phyloP scores from a whole-genome alignment of 2,888 invertebrate genomes.

The Ectemnius continuus region DNA sequence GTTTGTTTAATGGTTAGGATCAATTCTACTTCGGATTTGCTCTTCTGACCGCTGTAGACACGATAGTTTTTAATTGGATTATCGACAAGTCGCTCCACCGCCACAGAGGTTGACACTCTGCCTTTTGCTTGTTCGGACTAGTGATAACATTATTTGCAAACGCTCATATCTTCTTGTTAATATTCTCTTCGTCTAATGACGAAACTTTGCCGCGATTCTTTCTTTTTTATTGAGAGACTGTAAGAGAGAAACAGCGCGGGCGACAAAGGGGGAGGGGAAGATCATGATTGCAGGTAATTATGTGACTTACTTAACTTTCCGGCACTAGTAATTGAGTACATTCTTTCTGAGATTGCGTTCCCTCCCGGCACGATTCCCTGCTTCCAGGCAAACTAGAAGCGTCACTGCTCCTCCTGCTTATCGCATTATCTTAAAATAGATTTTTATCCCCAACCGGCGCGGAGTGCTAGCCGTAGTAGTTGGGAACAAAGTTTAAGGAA shows the following conservation, averaged over 20 bases:
- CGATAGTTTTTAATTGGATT: constrained; percentile 27
- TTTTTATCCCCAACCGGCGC: neutral
- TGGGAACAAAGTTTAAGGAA: neutral
- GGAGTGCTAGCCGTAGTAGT: neutral
- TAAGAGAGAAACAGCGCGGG: too few species aligned
- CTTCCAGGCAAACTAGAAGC: neutral
- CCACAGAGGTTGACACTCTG: neutral
- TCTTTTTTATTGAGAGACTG: neutral
- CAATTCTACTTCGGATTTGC: constrained; percentile 5
- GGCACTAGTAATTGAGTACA: neutral
- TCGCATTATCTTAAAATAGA: neutral
- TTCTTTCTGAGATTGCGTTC: constrained; percentile 4
- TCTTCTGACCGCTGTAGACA: neutral
- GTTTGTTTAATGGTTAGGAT: constrained; percentile 17
- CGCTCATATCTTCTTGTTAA: neutral
- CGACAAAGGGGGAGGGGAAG: too few species aligned
- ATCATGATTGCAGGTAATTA: constrained; percentile 5
- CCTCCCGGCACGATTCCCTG: neutral
- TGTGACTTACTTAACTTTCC: constrained; percentile 1
- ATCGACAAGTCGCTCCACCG: constrained; percentile 3
- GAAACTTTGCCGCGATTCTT: constrained; percentile 2
- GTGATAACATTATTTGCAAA: too few species aligned
- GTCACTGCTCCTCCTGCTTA: neutral
- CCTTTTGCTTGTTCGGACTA: neutral
- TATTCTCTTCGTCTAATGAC: constrained; percentile 7